phyloP scores from a whole-genome alignment of 2,113 vertebrate species.

The Balaeniceps rex region DNA sequence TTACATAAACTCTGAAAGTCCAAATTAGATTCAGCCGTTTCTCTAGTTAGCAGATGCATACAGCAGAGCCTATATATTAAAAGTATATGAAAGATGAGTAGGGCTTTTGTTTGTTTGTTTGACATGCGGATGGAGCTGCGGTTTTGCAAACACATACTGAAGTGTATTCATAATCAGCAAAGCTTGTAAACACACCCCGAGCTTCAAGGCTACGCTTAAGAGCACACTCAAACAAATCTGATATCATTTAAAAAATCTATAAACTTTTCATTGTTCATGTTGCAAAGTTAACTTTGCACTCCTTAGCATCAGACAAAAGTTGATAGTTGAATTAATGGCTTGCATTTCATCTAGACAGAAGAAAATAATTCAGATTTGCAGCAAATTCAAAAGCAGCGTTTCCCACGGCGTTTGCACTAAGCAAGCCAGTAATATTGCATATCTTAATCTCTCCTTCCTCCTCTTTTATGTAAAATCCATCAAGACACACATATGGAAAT shows the following conservation, averaged over 20 bases:
- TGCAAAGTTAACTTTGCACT: not conserved
- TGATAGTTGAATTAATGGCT: not conserved
- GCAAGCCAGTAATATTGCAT: not conserved
- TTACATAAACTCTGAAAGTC: not conserved
- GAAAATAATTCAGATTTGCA: not conserved
- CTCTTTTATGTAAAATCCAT: not conserved
- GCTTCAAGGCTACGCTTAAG: not conserved
- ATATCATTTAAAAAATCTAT: not conserved
- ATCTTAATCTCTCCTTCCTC: not conserved
- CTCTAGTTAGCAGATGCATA: not conserved
- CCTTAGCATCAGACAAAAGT: not conserved
- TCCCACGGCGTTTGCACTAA: not conserved
- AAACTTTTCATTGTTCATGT: not conserved
- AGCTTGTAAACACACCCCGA: not conserved
- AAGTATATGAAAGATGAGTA: not conserved
- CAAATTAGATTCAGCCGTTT: not conserved
- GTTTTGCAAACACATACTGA: not conserved
- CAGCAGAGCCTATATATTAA: not conserved
- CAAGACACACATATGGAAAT: not conserved
- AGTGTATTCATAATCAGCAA: not conserved
- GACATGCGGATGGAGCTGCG: not conserved
- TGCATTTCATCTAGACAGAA: not conserved
- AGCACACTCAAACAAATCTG: not conserved
- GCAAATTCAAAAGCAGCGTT: not conserved
- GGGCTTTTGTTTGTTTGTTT: not conserved